Evolutionary conservation across 2,113 vertebrate genomes (phyloP), one percentile per base, ranked within the genome.

Genomic region (Caracal caracal): DNA sequence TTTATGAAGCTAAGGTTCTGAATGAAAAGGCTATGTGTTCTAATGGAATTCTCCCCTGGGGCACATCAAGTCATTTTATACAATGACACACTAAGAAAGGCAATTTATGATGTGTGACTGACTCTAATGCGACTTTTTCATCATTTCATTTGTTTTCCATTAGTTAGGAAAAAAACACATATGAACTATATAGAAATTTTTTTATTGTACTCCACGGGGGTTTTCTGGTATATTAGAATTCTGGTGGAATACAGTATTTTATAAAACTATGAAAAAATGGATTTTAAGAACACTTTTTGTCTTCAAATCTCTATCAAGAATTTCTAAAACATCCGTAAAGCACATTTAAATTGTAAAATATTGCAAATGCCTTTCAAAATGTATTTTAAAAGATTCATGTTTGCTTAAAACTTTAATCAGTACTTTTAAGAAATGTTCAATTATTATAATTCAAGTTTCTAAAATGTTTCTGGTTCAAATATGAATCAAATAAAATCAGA

Each of bases 51-150:
- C 82, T 95, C 97, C 96, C 93, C 89, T 92, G 47, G 92, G 95
- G 93, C 96, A 97, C 73, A 88, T 86, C 92, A 76, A 97, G 89
- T 95, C 96, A 96, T 97, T 97, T 98, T 94, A 81, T 65, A 97
- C 93, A 97, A 90, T 70, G 94, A 86, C 93, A 97, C 81, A 95
- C 59, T 94, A 95, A 97, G 96, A 97, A 87, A 94, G 81, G 73
- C 93, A 98, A 95, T 97, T 98, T 95, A 97, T 97, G 96, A 86
- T 93, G 96, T 98, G 90, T 98, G 97, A 98, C 97, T 90, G 96
- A 93, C 93, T 97, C 75, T 97, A 96, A 96, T 94, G 90, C 3
- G 63, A 96, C 90, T 96, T 98, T 97, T 97, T 92, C 90, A 97
- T 97, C 94, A 97, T 97, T 97, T 93, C 94, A 94, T 97, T 98